Conservation (phyloP, 2,113 vertebrate species). For the Hippocampus mohnikei region DNA sequence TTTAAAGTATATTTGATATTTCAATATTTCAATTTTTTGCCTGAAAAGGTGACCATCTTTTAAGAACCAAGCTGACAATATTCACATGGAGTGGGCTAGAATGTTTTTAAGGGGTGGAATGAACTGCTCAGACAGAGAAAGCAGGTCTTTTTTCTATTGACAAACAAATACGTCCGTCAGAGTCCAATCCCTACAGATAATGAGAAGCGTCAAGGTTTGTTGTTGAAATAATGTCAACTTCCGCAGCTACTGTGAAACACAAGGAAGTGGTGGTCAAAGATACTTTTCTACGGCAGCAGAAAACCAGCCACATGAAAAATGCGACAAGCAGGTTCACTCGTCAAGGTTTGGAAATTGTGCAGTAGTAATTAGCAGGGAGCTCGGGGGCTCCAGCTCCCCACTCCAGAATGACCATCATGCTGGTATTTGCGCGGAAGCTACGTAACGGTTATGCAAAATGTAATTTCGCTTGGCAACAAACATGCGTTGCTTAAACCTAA, state of each 20-base stretch:
- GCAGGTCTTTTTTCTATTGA: background rate
- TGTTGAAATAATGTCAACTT: background rate
- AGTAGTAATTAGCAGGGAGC: background rate
- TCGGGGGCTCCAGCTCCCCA: background rate
- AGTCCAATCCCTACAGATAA: background rate
- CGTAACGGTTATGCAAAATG: background rate
- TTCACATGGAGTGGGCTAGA: background rate
- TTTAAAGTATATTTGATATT: background rate
- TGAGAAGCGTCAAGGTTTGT: background rate
- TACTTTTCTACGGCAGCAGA: background rate
- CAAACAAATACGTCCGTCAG: background rate
- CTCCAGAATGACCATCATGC: background rate
- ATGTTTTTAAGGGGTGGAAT: too few relatives aligned
- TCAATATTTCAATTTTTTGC: background rate
- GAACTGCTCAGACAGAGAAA: background rate
- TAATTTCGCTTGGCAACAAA: background rate
- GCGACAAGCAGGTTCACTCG: background rate
- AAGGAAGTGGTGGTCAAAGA: background rate
- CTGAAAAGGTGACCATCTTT: background rate
- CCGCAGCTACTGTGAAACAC: background rate
- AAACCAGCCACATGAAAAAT: background rate
- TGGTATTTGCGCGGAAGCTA: background rate
- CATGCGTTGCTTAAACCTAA: background rate
- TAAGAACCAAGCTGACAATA: background rate
- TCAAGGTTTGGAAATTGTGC: background rate